These are phyloP conservation scores for Helicolenus hilgendorfi DNA, from an alignment of 2,797 vertebrate species.

Conservation along the genomic window DNA sequence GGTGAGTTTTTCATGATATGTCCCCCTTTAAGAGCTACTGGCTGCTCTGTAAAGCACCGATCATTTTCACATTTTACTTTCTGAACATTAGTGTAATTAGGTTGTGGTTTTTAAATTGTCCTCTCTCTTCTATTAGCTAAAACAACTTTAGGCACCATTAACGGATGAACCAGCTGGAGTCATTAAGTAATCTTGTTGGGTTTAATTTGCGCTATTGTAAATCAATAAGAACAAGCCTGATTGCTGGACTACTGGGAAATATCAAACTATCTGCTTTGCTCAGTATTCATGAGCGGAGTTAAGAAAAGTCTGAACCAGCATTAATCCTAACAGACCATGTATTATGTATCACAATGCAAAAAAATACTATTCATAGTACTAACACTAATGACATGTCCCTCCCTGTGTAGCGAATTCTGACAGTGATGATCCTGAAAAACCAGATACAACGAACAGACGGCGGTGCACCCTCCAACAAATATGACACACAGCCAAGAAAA, in stretches of 20 bases:
- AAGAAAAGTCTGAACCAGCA: neutral
- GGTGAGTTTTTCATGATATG: no score
- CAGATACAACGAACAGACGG: slow-evolving; percentile 9
- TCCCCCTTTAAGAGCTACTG: neutral
- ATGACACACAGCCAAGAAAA: slow-evolving; percentile 41
- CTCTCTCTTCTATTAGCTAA: neutral
- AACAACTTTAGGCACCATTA: neutral
- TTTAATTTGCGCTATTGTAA: slow-evolving; percentile 25
- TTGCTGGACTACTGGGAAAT: neutral
- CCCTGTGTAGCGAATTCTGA: neutral
- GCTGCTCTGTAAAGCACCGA: neutral
- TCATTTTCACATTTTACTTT: neutral
- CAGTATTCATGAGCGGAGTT: neutral
- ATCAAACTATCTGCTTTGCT: neutral
- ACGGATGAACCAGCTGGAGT: neutral
- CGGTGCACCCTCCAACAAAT: slow-evolving; percentile 7
- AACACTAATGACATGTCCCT: neutral
- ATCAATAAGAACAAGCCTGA: slow-evolving; percentile 24
- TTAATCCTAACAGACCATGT: neutral
- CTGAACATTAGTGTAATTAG: neutral
- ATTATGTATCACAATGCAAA: neutral
- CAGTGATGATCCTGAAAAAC: slow-evolving; percentile 42
- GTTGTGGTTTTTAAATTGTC: neutral
- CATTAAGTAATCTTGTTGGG: slow-evolving; percentile 4
- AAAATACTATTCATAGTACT: neutral